These are phyloP conservation scores for Lottia scabra DNA, from an alignment of 2,888 invertebrate species.

Conservation along the genomic window DNA sequence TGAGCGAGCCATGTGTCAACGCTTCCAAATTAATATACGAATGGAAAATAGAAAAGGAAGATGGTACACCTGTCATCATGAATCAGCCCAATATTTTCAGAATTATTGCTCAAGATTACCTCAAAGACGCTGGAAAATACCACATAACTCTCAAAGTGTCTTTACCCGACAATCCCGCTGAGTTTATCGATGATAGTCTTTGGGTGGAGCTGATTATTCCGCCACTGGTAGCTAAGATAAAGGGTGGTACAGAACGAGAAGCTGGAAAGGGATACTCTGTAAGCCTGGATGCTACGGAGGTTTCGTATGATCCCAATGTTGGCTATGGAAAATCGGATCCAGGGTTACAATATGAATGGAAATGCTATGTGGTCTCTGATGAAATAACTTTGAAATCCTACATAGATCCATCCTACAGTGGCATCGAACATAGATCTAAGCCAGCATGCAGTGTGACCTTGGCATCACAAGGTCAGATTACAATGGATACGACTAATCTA, in stretches of 20 bases:
- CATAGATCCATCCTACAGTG: not conserved
- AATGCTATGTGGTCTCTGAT: not conserved
- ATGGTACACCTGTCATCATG: not conserved
- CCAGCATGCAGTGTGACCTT: not conserved
- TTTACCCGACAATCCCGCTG: not conserved
- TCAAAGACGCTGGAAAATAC: not conserved
- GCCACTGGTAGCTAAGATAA: slow-evolving; percentile 13
- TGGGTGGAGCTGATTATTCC: not conserved
- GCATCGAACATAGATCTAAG: not conserved
- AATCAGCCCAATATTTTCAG: not conserved
- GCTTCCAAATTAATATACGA: not conserved
- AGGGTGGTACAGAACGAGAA: slow-evolving; percentile 7
- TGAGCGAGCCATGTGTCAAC: not conserved
- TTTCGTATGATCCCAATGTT: not conserved
- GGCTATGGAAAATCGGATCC: not conserved
- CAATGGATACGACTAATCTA: not conserved
- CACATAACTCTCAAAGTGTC: not conserved
- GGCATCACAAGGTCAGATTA: not conserved
- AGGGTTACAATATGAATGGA: not conserved
- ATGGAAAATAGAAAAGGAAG: not conserved
- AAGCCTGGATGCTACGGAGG: not conserved
- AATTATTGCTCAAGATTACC: not conserved
- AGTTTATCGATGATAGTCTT: not conserved
- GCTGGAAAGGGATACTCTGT: not conserved
- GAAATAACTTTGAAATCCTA: not conserved